Conservation (phyloP, 2,113 vertebrate genomes). For the Eudyptes chrysolophus region DNA sequence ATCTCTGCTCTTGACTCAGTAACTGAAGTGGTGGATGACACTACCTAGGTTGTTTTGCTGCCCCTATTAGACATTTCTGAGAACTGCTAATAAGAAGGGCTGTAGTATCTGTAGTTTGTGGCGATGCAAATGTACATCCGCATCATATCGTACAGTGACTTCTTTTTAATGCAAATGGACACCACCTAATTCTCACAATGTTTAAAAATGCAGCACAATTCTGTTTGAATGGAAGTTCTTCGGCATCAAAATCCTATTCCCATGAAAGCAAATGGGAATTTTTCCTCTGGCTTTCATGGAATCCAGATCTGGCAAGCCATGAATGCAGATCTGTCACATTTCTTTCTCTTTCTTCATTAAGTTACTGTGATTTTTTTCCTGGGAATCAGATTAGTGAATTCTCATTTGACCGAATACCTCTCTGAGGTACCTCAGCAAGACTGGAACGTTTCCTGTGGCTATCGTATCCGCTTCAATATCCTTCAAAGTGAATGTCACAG, state of each 20-base stretch:
- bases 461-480: background rate
- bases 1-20: background rate
- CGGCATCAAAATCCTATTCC: background rate
- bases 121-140: background rate
- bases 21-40: background rate
- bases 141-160: background rate
- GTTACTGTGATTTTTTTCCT: background rate
- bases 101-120: background rate
- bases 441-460: conserved; percentile 56
- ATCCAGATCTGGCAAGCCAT: background rate
- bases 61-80: background rate
- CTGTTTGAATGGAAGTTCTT: background rate
- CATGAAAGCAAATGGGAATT: background rate
- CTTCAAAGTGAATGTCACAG: conserved; percentile 24
- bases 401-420: conserved; percentile 11
- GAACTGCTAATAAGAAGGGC: background rate
- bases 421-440: background rate
- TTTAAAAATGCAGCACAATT: background rate
- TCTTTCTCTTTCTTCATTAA: conserved; percentile 30
- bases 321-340: background rate
- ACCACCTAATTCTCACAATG: background rate
- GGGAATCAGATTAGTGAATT: conserved; percentile 43
- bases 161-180: background rate
- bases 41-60: background rate
- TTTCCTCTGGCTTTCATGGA: background rate